Conservation (phyloP, 2,888 invertebrate genomes). For the Ennomos erosarius region DNA sequence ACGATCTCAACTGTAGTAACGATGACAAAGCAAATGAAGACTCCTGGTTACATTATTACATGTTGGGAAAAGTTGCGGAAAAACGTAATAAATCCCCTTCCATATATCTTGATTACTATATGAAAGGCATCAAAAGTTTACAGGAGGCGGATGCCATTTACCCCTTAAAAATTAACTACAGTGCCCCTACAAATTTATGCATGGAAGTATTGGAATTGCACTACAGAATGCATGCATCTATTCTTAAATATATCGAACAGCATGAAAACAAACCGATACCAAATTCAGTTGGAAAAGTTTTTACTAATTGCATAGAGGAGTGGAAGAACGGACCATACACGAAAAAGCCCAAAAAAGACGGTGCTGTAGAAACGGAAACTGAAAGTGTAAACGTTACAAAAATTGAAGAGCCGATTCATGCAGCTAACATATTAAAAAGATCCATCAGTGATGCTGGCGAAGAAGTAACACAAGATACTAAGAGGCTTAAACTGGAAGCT, state of each 20-base stretch:
- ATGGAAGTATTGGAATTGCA: slow-evolving; percentile 95
- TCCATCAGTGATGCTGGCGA: slow-evolving; percentile 79
- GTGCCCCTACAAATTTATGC: slow-evolving; percentile 91
- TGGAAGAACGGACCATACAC: slow-evolving; percentile 76
- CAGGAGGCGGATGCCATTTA: slow-evolving; percentile 93
- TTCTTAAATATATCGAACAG: slow-evolving; percentile 93
- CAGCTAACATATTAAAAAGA: slow-evolving; percentile 78
- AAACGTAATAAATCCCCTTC: slow-evolving; percentile 91
- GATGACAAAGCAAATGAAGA: slow-evolving; percentile 90
- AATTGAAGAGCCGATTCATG: slow-evolving; percentile 64
- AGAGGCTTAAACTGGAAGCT: slow-evolving; percentile 70
- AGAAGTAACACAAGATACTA: slow-evolving; percentile 72
- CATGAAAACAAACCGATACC: slow-evolving; percentile 89
- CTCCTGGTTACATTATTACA: slow-evolving; percentile 96
- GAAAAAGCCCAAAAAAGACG: slow-evolving; percentile 68
- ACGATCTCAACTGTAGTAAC: slow-evolving; percentile 82
- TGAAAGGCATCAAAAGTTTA: slow-evolving; percentile 91
- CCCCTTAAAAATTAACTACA: slow-evolving; percentile 94
- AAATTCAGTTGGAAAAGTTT: slow-evolving; percentile 85
- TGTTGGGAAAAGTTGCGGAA: slow-evolving; percentile 97
- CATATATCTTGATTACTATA: slow-evolving; percentile 91
- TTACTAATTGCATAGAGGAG: slow-evolving; percentile 83
- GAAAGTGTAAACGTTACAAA: slow-evolving; percentile 54
- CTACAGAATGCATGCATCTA: slow-evolving; percentile 94
- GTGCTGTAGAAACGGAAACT: slow-evolving; percentile 50